These are phyloP conservation scores for Amaurobius ferox DNA, from an alignment of 2,888 invertebrate genomes.

Conservation along the genomic window DNA sequence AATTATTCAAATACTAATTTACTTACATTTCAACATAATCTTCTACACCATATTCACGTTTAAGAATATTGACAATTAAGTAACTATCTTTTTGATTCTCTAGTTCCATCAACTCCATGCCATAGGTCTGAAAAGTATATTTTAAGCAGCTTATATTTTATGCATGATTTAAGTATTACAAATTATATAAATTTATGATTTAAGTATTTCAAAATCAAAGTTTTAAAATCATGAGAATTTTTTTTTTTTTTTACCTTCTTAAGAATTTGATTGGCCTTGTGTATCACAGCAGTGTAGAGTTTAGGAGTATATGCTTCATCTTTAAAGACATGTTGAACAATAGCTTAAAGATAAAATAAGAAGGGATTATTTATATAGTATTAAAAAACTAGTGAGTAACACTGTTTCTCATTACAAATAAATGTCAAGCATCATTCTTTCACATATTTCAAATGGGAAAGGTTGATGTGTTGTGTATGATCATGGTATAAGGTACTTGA, in stretches of 20 bases:
- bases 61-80: slow-evolving; percentile 39
- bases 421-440: too few relatives aligned
- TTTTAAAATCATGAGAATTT: too few relatives aligned
- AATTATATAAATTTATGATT: too few relatives aligned
- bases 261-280: slow-evolving; percentile 3
- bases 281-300: slow-evolving; percentile 8
- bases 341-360: slow-evolving; percentile 8
- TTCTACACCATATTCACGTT: slow-evolving; percentile 21
- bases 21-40: slow-evolving; percentile 39
- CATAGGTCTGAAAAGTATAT: slow-evolving; percentile 44
- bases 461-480: too few relatives aligned
- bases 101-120: slow-evolving; percentile 32
- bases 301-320: neutral
- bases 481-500: too few relatives aligned
- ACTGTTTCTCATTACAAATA: too few relatives aligned
- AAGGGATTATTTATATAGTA: too few relatives aligned
- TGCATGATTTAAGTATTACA: too few relatives aligned
- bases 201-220: too few relatives aligned
- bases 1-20: neutral
- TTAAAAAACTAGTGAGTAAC: too few relatives aligned
- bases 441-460: too few relatives aligned
- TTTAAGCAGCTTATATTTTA: too few relatives aligned
- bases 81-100: slow-evolving; percentile 40
- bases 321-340: slow-evolving; percentile 25
- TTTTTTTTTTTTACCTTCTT: slow-evolving; percentile 34